These are phyloP conservation scores for Orchesellides sinensis DNA, from an alignment of 2,888 invertebrate species.

Conservation along the genomic window DNA sequence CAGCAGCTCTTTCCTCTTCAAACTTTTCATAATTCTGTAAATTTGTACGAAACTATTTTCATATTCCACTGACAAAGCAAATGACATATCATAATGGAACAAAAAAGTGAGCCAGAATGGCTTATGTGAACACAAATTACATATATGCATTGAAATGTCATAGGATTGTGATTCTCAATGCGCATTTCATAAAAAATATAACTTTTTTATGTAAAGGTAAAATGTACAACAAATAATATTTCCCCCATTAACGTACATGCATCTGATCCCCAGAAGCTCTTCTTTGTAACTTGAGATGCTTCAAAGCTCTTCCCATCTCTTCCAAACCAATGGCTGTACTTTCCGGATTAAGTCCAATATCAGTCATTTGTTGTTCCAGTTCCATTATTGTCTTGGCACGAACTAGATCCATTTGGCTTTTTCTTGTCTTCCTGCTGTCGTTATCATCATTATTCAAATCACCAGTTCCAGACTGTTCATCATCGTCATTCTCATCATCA, in stretches of 20 bases:
- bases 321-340: slow-evolving; percentile 59
- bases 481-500: slow-evolving; percentile 18
- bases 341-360: slow-evolving; percentile 65
- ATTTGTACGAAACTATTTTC: background rate
- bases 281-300: slow-evolving; percentile 46
- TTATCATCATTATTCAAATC: slow-evolving; percentile 49
- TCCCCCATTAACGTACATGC: slow-evolving; percentile 11
- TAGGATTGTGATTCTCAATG: background rate
- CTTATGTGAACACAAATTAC: background rate
- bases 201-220: background rate
- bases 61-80: background rate
- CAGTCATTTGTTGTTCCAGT: slow-evolving; percentile 54
- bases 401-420: slow-evolving; percentile 57
- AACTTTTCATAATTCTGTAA: slow-evolving; percentile 39
- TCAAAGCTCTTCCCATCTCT: slow-evolving; percentile 60
- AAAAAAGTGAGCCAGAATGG: background rate
- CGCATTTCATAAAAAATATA: too few relatives aligned
- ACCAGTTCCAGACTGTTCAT: background rate
- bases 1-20: slow-evolving; percentile 43
- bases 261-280: slow-evolving; percentile 31
- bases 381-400: slow-evolving; percentile 63
- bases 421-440: background rate
- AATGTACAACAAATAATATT: background rate
- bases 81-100: background rate
- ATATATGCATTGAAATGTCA: background rate